These are phyloP conservation scores for Drosophila parthenogenetica DNA, from an alignment of 2,888 invertebrate genomes.

Conservation along the genomic window DNA sequence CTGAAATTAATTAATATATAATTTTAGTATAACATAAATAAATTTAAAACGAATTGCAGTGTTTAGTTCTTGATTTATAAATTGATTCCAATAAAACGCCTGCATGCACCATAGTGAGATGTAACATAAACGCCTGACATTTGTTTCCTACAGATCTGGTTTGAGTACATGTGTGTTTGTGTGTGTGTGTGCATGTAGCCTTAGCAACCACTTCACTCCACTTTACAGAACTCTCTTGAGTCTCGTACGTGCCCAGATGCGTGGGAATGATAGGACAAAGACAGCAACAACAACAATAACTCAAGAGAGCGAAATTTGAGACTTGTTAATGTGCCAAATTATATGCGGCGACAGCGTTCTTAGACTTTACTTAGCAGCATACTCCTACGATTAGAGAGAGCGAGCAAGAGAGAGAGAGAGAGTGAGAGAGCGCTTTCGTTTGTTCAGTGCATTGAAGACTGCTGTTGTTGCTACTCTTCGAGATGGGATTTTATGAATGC, in stretches of 20 bases:
- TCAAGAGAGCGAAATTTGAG: conserved; percentile 70
- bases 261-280: conserved; percentile 75
- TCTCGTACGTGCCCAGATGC: conserved; percentile 81
- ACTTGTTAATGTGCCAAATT: conserved; percentile 78
- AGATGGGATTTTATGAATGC: neutral
- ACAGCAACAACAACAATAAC: conserved; percentile 22
- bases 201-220: conserved; percentile 28
- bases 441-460: no score
- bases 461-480: no score
- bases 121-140: conserved; percentile 79
- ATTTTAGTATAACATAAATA: no score
- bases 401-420: no score
- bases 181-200: conserved; percentile 12
- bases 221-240: conserved; percentile 53
- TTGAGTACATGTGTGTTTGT: conserved; percentile 19
- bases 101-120: conserved; percentile 28
- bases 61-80: no score
- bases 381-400: conserved; percentile 12
- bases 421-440: no score
- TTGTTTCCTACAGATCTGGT: conserved; percentile 70
- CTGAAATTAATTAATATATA: no score
- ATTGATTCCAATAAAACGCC: no score
- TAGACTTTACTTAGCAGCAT: conserved; percentile 6
- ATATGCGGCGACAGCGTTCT: conserved; percentile 69
- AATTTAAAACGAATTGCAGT: no score